Conservation (phyloP, 1,140 invertebrate genomes). For the Solenopsis invicta region DNA sequence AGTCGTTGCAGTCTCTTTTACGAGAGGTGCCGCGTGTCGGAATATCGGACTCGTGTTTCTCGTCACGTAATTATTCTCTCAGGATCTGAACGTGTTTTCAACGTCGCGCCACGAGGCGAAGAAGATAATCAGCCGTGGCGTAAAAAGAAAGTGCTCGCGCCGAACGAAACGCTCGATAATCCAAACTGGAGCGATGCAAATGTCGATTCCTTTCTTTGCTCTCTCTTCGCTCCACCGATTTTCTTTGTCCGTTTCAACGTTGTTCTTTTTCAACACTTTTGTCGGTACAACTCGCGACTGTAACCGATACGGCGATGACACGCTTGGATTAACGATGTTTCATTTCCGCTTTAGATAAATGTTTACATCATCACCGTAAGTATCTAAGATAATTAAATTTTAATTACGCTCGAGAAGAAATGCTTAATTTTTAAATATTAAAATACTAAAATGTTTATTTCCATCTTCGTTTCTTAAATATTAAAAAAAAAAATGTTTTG, state of each 20-base stretch:
- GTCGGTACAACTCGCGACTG: background rate
- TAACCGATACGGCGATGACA: conserved; percentile 1
- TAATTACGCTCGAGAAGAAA: background rate
- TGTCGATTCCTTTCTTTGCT: conserved; percentile 19
- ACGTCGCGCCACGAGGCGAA: background rate
- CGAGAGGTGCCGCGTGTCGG: background rate
- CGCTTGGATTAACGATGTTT: background rate
- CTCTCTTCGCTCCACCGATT: background rate
- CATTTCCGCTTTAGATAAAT: background rate
- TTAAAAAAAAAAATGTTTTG: no score
- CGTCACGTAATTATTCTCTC: conserved; percentile 54
- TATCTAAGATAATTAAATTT: background rate
- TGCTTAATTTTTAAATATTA: no score
- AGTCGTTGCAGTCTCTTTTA: conserved; percentile 27
- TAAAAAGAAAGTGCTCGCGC: conserved; percentile 38
- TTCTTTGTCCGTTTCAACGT: background rate
- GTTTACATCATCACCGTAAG: background rate
- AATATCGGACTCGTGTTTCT: conserved; percentile 30
- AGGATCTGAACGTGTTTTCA: conserved; percentile 24
- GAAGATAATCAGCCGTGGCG: conserved; percentile 54
- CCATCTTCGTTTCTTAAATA: no score
- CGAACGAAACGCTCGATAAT: conserved; percentile 39
- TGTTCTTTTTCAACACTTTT: conserved; percentile 10
- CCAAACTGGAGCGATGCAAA: conserved; percentile 66
- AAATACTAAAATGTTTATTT: no score